phyloP scores from a whole-genome alignment of 2,113 vertebrate genomes.

The Lampris megalopsis region DNA sequence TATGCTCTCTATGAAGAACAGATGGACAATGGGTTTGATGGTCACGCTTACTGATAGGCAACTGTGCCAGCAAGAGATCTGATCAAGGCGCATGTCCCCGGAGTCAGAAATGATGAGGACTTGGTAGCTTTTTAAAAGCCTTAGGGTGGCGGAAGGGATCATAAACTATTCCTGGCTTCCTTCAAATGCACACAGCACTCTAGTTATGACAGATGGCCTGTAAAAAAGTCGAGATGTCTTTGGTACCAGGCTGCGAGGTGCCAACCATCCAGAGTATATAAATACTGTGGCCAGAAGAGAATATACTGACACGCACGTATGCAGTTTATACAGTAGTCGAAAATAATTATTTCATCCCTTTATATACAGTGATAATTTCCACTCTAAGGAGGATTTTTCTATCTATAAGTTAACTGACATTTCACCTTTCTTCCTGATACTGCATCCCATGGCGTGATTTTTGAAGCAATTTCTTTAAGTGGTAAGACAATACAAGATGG shows the following conservation, averaged over 20 bases:
- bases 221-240: constrained; percentile 49
- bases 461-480: neutral
- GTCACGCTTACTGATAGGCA: constrained; percentile 37
- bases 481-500: neutral
- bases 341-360: neutral
- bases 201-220: constrained; percentile 66
- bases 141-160: constrained; percentile 55
- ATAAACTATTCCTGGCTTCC: constrained; percentile 55
- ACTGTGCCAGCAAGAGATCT: constrained; percentile 15
- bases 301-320: constrained; percentile 12
- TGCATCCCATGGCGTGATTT: neutral
- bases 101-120: constrained; percentile 45
- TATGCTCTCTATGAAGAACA: constrained; percentile 65
- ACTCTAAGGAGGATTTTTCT: neutral
- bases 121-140: constrained; percentile 57
- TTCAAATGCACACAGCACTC: constrained; percentile 40
- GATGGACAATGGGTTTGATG: constrained; percentile 59
- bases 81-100: constrained; percentile 25
- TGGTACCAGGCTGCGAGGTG: constrained; percentile 54
- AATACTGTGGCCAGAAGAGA: constrained; percentile 4
- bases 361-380: neutral
- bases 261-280: constrained; percentile 21
- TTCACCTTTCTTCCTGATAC: neutral
- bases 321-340: neutral
- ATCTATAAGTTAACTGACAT: neutral